Percentiles rank a stretch among this genome's conserved stretches.
Conservation (phyloP, 2,797 vertebrate species). For the Martes flavigula region DNA sequence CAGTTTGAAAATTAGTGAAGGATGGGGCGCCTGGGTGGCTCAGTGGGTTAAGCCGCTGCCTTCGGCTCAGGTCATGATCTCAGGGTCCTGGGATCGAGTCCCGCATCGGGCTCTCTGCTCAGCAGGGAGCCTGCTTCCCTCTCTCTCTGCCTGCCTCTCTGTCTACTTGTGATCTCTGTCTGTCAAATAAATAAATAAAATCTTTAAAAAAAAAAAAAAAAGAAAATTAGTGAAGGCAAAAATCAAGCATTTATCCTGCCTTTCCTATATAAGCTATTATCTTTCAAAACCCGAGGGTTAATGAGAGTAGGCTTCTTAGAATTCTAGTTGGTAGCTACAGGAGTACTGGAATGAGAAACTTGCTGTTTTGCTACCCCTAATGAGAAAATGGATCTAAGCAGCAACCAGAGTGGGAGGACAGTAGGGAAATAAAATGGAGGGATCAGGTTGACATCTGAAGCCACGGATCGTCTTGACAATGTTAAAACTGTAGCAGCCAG, state of each 20-base stretch:
- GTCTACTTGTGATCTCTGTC: no score
- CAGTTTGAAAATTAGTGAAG: neutral
- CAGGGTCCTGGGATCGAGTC: no score
- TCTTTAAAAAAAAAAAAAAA: no score
- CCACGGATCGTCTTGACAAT: neutral
- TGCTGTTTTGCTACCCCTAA: neutral
- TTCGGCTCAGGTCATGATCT: no score
- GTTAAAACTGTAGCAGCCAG: neutral
- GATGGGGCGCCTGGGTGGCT: no score
- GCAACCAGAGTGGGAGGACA: neutral
- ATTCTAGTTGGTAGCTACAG: conserved; percentile 1
- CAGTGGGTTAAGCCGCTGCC: no score
- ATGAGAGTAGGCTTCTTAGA: neutral
- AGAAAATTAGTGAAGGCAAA: neutral
- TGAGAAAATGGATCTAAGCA: neutral
- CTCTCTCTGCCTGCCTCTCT: no score
- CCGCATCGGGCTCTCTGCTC: no score
- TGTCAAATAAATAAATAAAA: no score
- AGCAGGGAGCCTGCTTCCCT: no score
- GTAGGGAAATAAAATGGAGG: neutral
- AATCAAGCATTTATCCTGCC: neutral
- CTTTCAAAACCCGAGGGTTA: neutral
- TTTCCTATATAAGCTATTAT: neutral
- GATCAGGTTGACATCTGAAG: neutral
- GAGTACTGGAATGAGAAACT: neutral